A percentile compares a stretch with the other conserved stretches of the same genome.
These are phyloP conservation scores for Sepiola atlantica DNA, from an alignment of 2,888 invertebrate genomes.

Conservation along the genomic window DNA sequence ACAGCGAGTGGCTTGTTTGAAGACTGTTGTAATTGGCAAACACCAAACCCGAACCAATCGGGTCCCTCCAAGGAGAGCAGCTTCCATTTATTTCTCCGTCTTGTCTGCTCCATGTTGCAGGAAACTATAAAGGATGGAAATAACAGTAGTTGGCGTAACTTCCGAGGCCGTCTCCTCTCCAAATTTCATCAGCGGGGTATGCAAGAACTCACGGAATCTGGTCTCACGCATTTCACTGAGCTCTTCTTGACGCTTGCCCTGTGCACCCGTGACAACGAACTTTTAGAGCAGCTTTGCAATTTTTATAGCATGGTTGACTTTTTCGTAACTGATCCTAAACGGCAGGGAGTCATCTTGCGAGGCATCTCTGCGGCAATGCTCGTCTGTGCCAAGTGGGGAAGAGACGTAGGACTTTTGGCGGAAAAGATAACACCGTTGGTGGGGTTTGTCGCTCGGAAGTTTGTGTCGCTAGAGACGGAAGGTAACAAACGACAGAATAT, in stretches of 20 bases:
- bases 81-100: conserved; percentile 63
- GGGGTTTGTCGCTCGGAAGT: conserved; percentile 56
- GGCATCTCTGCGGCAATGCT: conserved; percentile 64
- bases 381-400: conserved; percentile 57
- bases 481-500: conserved; percentile 54
- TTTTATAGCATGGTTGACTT: conserved; percentile 65
- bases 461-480: conserved; percentile 55
- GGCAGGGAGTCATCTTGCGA: conserved; percentile 59
- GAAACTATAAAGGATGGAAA: conserved; percentile 54
- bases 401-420: conserved; percentile 60
- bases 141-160: conserved; percentile 64
- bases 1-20: conserved; percentile 39
- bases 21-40: background rate
- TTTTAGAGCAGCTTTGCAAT: conserved; percentile 64
- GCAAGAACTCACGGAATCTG: conserved; percentile 66
- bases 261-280: conserved; percentile 63
- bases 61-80: conserved; percentile 59
- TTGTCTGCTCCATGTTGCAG: conserved; percentile 59
- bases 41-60: background rate
- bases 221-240: conserved; percentile 65
- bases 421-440: conserved; percentile 56
- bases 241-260: conserved; percentile 66
- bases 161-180: conserved; percentile 69
- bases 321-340: conserved; percentile 51
- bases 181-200: conserved; percentile 69